Conservation (phyloP, 2,888 invertebrate species). For the Baronia brevicornis region DNA sequence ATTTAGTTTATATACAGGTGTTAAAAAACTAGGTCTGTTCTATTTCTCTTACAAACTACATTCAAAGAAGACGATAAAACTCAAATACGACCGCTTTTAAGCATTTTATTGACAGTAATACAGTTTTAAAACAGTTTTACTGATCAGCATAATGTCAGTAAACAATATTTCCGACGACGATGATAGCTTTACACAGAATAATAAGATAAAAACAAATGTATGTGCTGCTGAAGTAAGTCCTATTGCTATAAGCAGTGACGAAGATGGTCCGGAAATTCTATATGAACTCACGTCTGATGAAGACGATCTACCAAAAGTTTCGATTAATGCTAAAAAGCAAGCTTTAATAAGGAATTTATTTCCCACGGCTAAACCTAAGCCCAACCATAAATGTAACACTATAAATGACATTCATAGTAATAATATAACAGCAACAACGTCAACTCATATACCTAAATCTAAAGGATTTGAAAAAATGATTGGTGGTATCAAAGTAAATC, state of each 20-base stretch:
- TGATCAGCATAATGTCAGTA: slow-evolving; percentile 3
- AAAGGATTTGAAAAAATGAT: slow-evolving; percentile 43
- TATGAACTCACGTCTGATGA: slow-evolving; percentile 28
- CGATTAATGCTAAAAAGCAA: slow-evolving; percentile 20
- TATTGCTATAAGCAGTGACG: slow-evolving; percentile 22
- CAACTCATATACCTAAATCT: slow-evolving; percentile 13
- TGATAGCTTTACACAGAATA: slow-evolving; percentile 31
- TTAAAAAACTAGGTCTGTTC: too few relatives aligned
- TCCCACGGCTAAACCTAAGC: slow-evolving; percentile 15
- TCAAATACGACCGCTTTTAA: not conserved
- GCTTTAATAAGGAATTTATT: slow-evolving; percentile 29
- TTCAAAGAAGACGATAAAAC: too few relatives aligned
- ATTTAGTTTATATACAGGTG: too few relatives aligned
- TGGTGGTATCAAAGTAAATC: slow-evolving; percentile 76
- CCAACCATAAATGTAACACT: slow-evolving; percentile 1
- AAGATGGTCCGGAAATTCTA: slow-evolving; percentile 17
- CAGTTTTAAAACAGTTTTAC: not conserved
- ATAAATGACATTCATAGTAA: slow-evolving; percentile 5
- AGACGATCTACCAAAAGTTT: slow-evolving; percentile 19
- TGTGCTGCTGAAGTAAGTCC: slow-evolving; percentile 16
- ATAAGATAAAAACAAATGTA: slow-evolving; percentile 12
- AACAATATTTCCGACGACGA: slow-evolving; percentile 45
- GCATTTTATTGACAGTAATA: not conserved
- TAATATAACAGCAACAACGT: not conserved
- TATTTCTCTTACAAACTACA: too few relatives aligned